Percentiles rank a stretch among this genome's conserved stretches.
Evolutionary conservation across 2,797 vertebrate species (phyloP).

Genomic region (Tapirus indicus): DNA sequence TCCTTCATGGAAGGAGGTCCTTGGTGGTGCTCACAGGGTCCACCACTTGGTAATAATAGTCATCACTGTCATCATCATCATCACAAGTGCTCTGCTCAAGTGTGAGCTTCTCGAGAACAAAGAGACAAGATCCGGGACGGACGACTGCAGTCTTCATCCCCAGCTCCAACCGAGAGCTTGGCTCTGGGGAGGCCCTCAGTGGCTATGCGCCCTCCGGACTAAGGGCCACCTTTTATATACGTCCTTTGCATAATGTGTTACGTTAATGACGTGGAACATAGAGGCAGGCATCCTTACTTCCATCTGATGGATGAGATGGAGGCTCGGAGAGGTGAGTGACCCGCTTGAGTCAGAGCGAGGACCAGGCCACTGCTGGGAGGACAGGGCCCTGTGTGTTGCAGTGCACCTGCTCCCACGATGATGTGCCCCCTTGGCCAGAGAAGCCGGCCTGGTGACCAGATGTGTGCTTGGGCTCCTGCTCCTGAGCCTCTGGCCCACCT

Average conservation of each 20-base stretch:
- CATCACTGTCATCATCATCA: rapidly evolving
- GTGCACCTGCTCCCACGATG: rapidly evolving
- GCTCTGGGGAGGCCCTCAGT: not conserved
- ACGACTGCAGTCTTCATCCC: not conserved
- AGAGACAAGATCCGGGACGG: not conserved
- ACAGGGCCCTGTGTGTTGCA: rapidly evolving
- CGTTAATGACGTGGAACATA: rapidly evolving
- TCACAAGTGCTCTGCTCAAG: not conserved
- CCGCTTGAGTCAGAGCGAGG: rapidly evolving
- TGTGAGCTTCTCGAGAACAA: not conserved
- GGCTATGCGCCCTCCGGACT: not conserved
- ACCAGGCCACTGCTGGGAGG: not conserved
- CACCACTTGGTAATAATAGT: not conserved
- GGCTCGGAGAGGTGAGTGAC: not conserved
- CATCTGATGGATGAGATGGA: not conserved
- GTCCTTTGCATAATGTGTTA: not conserved
- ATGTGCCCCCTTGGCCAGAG: rapidly evolving
- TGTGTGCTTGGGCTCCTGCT: too few species aligned
- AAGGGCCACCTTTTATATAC: rapidly evolving
- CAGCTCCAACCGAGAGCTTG: not conserved
- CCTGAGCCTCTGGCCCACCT: not conserved
- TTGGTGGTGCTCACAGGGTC: rapidly evolving
- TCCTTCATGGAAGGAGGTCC: not conserved
- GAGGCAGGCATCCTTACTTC: not conserved
- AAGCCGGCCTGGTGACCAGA: not conserved